Percentiles rank a stretch among this genome's conserved stretches.
Evolutionary conservation across 2,113 vertebrate species (phyloP).

Genomic region (Pandion haliaetus): DNA sequence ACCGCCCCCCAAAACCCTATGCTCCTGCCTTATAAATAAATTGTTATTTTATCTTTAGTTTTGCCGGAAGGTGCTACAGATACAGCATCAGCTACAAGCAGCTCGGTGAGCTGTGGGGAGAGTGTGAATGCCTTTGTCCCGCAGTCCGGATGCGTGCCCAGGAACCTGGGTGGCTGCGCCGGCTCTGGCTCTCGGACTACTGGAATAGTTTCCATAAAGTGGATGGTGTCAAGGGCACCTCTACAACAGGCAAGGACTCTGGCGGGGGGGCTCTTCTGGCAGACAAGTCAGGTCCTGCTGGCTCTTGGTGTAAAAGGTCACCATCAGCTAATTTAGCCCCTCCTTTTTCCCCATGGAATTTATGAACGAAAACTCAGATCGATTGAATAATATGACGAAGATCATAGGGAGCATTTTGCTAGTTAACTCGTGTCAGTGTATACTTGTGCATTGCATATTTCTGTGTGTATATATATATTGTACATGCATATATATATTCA

Average conservation of each 20-base stretch:
- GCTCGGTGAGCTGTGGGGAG: neutral
- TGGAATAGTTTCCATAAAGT: neutral
- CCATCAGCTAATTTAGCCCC: neutral
- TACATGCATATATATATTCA: too few relatives aligned
- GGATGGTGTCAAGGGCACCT: constrained; percentile 36
- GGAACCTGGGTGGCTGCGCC: fast-evolving
- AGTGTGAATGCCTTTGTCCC: neutral
- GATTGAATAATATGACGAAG: neutral
- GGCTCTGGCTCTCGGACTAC: neutral
- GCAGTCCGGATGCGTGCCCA: neutral
- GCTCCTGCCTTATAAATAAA: neutral
- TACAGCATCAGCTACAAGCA: neutral
- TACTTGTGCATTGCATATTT: fast-evolving
- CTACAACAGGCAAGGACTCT: neutral
- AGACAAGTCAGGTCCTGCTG: neutral
- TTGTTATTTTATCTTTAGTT: neutral
- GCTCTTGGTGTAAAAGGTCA: neutral
- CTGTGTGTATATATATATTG: fast-evolving
- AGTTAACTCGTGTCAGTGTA: neutral
- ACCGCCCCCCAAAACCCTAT: too few relatives aligned
- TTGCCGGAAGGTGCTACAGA: neutral
- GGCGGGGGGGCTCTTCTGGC: neutral
- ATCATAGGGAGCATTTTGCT: neutral
- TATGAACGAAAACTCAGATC: neutral
- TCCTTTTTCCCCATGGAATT: neutral